These are phyloP conservation scores for Camarhynchus parvulus DNA, from an alignment of 2,113 vertebrate genomes.

Conservation along the genomic window DNA sequence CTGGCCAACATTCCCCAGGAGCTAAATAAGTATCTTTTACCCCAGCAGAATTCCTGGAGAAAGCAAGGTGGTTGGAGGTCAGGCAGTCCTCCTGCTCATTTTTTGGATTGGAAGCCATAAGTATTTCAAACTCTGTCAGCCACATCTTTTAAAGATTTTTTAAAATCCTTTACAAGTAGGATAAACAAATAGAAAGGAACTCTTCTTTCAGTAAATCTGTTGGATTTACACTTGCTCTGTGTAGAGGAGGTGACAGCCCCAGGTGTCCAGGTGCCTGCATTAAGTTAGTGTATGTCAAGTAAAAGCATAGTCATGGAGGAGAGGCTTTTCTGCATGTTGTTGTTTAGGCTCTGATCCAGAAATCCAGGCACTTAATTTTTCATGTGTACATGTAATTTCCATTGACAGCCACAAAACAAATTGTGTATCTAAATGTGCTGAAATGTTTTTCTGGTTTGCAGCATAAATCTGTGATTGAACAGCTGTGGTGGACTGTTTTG, in stretches of 20 bases:
- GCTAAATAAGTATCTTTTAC: not conserved
- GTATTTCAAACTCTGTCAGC: not conserved
- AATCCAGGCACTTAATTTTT: not conserved
- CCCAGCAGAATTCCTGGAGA: not conserved
- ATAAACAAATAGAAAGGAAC: not conserved
- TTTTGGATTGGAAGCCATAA: not conserved
- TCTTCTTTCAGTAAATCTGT: not conserved
- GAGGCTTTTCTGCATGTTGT: not conserved
- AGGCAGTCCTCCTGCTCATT: not conserved
- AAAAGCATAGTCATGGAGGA: not conserved
- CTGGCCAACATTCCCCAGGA: not conserved
- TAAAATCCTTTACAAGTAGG: not conserved
- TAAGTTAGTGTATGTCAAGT: not conserved
- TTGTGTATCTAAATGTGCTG: not conserved
- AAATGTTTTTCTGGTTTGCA: not conserved
- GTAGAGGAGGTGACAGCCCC: too few relatives aligned
- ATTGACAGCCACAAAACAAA: not conserved
- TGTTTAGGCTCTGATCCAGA: not conserved
- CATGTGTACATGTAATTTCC: not conserved
- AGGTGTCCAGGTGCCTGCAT: not conserved
- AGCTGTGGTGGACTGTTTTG: not conserved
- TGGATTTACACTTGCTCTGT: not conserved
- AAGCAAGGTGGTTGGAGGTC: not conserved
- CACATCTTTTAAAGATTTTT: not conserved
- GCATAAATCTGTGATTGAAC: not conserved